phyloP scores from a whole-genome alignment of 2,113 vertebrate genomes.

The Upupa epops region DNA sequence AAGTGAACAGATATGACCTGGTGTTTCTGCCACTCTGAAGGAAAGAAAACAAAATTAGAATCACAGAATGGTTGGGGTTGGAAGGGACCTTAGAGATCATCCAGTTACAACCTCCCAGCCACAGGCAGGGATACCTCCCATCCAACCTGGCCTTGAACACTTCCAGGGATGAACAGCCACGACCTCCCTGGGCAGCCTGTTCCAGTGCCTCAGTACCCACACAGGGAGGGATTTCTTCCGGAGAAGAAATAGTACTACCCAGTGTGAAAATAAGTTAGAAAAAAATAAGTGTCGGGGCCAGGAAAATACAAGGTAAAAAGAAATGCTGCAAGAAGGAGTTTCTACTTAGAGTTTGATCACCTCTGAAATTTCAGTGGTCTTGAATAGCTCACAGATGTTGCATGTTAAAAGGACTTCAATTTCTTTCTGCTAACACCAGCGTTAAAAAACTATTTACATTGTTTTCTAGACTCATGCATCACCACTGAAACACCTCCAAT shows the following conservation, averaged over 20 bases:
- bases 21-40: neutral
- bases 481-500: neutral
- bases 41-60: neutral
- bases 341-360: neutral
- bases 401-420: conserved; percentile 2
- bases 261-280: neutral
- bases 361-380: neutral
- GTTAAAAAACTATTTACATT: conserved; percentile 31
- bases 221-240: too few relatives aligned
- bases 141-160: too few relatives aligned
- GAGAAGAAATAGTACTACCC: neutral
- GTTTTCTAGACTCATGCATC: conserved; percentile 14
- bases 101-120: too few relatives aligned
- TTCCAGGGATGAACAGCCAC: too few relatives aligned
- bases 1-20: neutral
- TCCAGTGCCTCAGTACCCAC: too few relatives aligned
- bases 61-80: too few relatives aligned
- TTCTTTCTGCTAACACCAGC: neutral
- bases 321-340: neutral
- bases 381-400: neutral
- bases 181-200: too few relatives aligned
- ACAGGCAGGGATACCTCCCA: too few relatives aligned
- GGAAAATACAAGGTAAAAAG: neutral
- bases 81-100: too few relatives aligned
- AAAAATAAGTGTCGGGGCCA: neutral